A percentile compares a stretch with the other conserved stretches of the same genome.
Conservation (phyloP, 2,888 invertebrate genomes). For the Cosmorhoe ocellata region DNA sequence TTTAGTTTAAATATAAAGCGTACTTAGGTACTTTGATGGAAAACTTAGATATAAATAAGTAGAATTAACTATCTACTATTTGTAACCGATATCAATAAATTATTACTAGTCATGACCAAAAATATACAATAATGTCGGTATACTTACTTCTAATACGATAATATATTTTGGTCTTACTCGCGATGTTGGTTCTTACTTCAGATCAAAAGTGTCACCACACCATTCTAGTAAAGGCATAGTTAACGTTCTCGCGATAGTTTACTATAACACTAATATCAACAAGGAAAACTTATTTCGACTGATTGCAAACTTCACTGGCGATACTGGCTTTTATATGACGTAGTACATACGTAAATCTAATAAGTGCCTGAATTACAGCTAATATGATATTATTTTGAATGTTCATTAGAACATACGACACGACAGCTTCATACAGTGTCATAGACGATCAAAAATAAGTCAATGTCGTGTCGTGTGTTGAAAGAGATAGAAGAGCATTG, state of each 20-base stretch:
- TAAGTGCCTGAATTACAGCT: too few species aligned
- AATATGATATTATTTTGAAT: too few species aligned
- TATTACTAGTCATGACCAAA: neutral
- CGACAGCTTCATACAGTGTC: too few species aligned
- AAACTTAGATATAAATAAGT: conserved; percentile 4
- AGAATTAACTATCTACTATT: conserved; percentile 1
- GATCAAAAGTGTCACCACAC: conserved; percentile 35
- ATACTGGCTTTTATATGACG: too few species aligned
- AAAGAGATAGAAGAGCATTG: too few species aligned
- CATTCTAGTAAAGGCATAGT: conserved; percentile 54
- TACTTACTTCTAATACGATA: conserved; percentile 4
- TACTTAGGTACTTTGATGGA: conserved; percentile 19
- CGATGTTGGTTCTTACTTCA: conserved; percentile 43
- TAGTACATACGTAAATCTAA: too few species aligned
- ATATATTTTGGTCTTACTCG: conserved; percentile 22
- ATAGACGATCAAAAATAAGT: too few species aligned
- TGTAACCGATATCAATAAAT: conserved; percentile 4
- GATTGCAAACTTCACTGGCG: conserved; percentile 19
- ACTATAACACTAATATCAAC: conserved; percentile 63
- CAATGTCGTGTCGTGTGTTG: too few species aligned
- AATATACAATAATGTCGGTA: too few species aligned
- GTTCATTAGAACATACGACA: too few species aligned
- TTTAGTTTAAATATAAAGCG: conserved; percentile 12
- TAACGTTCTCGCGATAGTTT: conserved; percentile 51
- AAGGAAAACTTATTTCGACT: conserved; percentile 46